These are phyloP conservation scores for Microctonus brassicae DNA, from an alignment of 2,888 invertebrate genomes.

Conservation along the genomic window DNA sequence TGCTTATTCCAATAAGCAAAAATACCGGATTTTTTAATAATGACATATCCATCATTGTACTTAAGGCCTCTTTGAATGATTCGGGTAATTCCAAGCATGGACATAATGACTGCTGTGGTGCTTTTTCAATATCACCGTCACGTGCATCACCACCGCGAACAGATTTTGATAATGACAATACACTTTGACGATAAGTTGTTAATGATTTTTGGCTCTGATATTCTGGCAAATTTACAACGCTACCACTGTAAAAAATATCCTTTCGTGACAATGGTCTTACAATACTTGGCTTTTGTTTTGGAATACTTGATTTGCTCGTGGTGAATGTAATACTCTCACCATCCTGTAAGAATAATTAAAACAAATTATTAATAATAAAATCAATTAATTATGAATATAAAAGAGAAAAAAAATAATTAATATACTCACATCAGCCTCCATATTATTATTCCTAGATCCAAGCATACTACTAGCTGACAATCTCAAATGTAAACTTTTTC, in stretches of 20 bases:
- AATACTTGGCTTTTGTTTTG: slow-evolving; percentile 76
- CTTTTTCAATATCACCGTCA: slow-evolving; percentile 77
- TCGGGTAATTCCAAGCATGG: slow-evolving; percentile 84
- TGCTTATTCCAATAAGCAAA: slow-evolving; percentile 92
- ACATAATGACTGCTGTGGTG: slow-evolving; percentile 80
- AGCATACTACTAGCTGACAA: slow-evolving; percentile 74
- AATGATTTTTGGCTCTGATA: slow-evolving; percentile 93
- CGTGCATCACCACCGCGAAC: slow-evolving; percentile 72
- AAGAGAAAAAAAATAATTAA: not conserved
- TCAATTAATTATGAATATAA: not conserved
- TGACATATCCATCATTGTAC: slow-evolving; percentile 92
- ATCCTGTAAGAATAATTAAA: slow-evolving; percentile 63
- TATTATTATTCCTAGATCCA: slow-evolving; percentile 74
- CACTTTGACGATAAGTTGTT: slow-evolving; percentile 90
- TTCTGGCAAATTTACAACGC: slow-evolving; percentile 92
- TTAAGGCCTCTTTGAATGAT: slow-evolving; percentile 85
- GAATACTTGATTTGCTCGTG: slow-evolving; percentile 70
- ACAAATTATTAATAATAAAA: not conserved
- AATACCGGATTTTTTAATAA: slow-evolving; percentile 91
- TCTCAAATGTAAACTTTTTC: slow-evolving; percentile 73
- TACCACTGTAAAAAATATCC: slow-evolving; percentile 98
- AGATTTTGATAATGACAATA: slow-evolving; percentile 86
- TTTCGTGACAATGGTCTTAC: slow-evolving; percentile 92
- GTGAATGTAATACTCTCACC: slow-evolving; percentile 81
- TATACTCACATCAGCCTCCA: slow-evolving; percentile 71